These are phyloP conservation scores for Cephus sareptanus DNA, from an alignment of 2,888 invertebrate species.

Conservation along the genomic window DNA sequence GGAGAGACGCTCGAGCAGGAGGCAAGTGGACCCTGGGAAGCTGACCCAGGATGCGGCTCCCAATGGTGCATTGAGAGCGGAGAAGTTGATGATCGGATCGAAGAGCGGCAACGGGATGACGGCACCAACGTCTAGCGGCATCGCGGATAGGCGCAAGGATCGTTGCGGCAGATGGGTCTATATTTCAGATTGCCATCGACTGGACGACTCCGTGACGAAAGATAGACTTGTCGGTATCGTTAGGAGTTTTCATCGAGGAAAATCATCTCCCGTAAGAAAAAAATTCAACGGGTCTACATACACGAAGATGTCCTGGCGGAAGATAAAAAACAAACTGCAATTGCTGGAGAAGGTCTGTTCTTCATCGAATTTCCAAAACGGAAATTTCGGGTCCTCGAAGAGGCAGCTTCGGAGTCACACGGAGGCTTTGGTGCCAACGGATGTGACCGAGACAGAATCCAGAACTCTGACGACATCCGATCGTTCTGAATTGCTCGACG, in stretches of 20 bases:
- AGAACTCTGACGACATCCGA: slow-evolving; percentile 36
- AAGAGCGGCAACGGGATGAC: too few relatives aligned
- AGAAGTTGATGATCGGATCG: background rate
- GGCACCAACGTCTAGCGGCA: background rate
- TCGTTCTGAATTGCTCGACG: slow-evolving; percentile 35
- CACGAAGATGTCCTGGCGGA: slow-evolving; percentile 12
- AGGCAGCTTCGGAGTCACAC: slow-evolving; percentile 26
- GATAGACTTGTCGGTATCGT: slow-evolving; percentile 23
- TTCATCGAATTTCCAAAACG: slow-evolving; percentile 26
- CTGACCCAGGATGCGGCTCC: background rate
- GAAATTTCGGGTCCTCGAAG: slow-evolving; percentile 16
- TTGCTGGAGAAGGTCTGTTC: slow-evolving; percentile 22
- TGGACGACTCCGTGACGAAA: background rate
- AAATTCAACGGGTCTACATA: slow-evolving; percentile 15
- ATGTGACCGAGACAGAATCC: slow-evolving; percentile 35
- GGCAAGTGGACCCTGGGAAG: background rate
- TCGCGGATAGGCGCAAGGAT: background rate
- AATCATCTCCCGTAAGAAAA: slow-evolving; percentile 24
- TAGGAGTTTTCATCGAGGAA: slow-evolving; percentile 21
- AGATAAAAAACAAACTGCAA: slow-evolving; percentile 20
- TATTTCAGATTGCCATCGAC: slow-evolving; percentile 1
- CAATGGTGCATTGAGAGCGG: background rate
- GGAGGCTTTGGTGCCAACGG: slow-evolving; percentile 35
- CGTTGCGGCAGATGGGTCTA: background rate
- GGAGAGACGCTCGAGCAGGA: background rate